A percentile compares a stretch with the other conserved stretches of the same genome.
Evolutionary conservation across 30 jellyfish, hydroid and myxozoan genomes (phyloP).

Genomic region (Hydractinia echinata): DNA sequence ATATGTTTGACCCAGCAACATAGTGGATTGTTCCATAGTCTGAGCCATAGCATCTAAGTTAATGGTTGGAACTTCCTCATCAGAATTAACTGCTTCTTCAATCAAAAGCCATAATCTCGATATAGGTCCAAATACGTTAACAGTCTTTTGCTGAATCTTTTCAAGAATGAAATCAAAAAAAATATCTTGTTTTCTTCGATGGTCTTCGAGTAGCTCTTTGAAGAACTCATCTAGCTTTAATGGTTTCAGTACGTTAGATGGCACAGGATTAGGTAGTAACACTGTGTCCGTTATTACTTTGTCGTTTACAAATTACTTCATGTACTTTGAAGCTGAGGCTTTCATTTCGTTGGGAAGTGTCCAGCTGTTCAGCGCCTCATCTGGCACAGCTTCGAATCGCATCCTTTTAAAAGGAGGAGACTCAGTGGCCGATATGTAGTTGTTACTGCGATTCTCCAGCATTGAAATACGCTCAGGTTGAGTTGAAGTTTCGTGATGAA

Average conservation of each 20-base stretch:
- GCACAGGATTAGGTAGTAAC: not conserved
- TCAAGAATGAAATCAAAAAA: too few species aligned
- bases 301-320: not conserved
- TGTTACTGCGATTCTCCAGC: too few species aligned
- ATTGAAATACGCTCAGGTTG: not conserved
- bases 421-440: too few species aligned
- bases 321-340: too few species aligned
- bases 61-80: too few species aligned
- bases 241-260: not conserved
- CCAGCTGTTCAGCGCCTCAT: not conserved
- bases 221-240: not conserved
- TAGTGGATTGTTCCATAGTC: not conserved
- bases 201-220: too few species aligned
- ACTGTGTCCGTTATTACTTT: not conserved
- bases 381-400: constrained; percentile 8
- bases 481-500: not conserved
- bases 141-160: too few species aligned
- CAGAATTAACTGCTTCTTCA: constrained; percentile 1
- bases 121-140: not conserved
- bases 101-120: constrained; percentile 2
- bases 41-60: not conserved
- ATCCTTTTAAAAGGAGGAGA: too few species aligned
- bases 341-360: not conserved
- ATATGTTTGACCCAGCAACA: constrained; percentile 2
- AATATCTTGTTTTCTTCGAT: not conserved